Conservation (phyloP, 2,888 invertebrate genomes). For the Gibbula magus region DNA sequence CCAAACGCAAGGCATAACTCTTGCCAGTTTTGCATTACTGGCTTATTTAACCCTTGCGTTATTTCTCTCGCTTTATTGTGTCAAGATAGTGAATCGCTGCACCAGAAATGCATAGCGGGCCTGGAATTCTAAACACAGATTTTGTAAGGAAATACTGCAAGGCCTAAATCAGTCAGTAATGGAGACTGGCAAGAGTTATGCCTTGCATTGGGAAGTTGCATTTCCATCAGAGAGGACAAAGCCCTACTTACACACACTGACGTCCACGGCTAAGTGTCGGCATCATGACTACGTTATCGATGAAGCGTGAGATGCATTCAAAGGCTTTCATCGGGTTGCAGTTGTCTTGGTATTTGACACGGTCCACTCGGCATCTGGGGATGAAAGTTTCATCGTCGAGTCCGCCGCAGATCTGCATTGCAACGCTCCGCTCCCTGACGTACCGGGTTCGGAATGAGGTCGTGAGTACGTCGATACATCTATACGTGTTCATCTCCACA, state of each 20-base stretch:
- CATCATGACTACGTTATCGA: background rate
- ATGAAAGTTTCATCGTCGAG: background rate
- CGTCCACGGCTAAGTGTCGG: background rate
- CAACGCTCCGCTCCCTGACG: background rate
- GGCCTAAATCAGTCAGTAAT: no score
- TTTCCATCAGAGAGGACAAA: no score
- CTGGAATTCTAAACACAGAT: no score
- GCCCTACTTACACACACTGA: background rate
- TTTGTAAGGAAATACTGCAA: no score
- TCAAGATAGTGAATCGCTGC: no score
- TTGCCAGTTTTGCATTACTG: no score
- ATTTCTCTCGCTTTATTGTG: no score
- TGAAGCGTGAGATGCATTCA: background rate
- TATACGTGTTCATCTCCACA: background rate
- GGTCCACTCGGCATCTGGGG: background rate
- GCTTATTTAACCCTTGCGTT: no score
- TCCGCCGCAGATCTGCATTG: constrained; percentile 4
- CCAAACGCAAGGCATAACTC: no score
- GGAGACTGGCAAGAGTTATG: no score
- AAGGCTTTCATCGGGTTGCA: background rate
- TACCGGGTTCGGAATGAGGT: background rate
- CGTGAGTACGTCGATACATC: background rate
- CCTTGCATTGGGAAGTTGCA: no score
- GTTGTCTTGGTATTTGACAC: background rate
- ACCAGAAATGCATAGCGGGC: no score